Base-by-base conservation (phyloP, 2,113 vertebrate genomes). In the Nibea coibor region DNA sequence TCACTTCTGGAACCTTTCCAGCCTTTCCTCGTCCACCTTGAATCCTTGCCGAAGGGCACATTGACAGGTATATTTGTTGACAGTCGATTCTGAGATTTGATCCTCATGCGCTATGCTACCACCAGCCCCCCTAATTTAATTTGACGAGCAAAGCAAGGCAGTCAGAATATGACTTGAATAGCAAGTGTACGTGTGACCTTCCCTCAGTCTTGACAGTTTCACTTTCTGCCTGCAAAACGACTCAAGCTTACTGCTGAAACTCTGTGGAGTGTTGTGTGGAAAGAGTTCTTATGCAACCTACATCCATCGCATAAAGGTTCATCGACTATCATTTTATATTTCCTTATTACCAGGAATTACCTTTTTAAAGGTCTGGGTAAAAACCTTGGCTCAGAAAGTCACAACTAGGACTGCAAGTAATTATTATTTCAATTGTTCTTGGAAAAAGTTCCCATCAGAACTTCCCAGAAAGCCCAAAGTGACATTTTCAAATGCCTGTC, bases 161-260 rank as follows among this genome's bases (percentile, higher is more conserved):
- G 17, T 78, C n/a, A 15, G 65, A 78, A 19, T 75, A 42, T 75
- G 80, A 78, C 15, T 6, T 64, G 74, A 81, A 69, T 78, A 39
- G 28, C n/a, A 73, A 86, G 48, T 7, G 10, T 15, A 3, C 8
- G 54, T 6, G 16, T 76, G 78, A 84, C 81, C 84, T 82, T 86
- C 78, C 4, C 17, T 47, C 59, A 12, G 51, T 66, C 64, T 53
- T 39, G 5, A 20, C 75, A 45, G 63, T 16, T 42, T 72, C 20
- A 53, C 3, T 14, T 6, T 45, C 45, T 73, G 62, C 0, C 78
- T 53, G 62, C 47, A 47, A 17, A 51, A 43, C 70, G 6, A 17
- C 57, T 42, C 22, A 20, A 0, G 1, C 47, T 57, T 7, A 16
- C 12, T 59, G 19, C 15, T 43, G n/a, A 10, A 47, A 16, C 48